These are phyloP conservation scores for Agriopis leucophaearia DNA, from an alignment of 2,888 invertebrate genomes.

Conservation along the genomic window DNA sequence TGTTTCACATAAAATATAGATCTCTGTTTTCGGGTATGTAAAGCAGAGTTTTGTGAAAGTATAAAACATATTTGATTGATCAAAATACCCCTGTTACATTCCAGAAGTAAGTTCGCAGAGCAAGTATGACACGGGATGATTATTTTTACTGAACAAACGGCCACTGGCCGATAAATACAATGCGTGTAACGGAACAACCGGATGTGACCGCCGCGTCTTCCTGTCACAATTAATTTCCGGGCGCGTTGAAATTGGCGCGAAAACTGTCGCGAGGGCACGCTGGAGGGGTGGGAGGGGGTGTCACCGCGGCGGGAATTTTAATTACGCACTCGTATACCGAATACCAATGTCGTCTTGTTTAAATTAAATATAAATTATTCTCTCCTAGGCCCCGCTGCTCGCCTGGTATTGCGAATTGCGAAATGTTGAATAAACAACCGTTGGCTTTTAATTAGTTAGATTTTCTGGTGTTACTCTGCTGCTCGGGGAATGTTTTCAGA, in stretches of 20 bases:
- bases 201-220: slow-evolving; percentile 85
- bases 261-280: slow-evolving; percentile 79
- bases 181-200: slow-evolving; percentile 78
- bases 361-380: slow-evolving; percentile 87
- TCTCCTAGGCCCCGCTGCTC: slow-evolving; percentile 81
- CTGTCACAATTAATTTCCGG: slow-evolving; percentile 87
- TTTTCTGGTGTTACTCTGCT: slow-evolving; percentile 60
- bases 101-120: slow-evolving; percentile 10
- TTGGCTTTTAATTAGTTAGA: slow-evolving; percentile 77
- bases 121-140: slow-evolving; percentile 51
- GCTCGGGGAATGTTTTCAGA: slow-evolving; percentile 39
- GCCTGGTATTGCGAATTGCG: slow-evolving; percentile 80
- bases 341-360: slow-evolving; percentile 87
- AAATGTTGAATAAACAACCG: slow-evolving; percentile 80
- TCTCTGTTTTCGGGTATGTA: too few relatives aligned
- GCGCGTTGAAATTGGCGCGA: slow-evolving; percentile 87
- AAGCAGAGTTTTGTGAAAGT: not conserved
- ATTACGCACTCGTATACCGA: slow-evolving; percentile 86
- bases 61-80: not conserved
- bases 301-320: slow-evolving; percentile 83
- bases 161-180: slow-evolving; percentile 66
- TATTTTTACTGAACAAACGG: slow-evolving; percentile 57
- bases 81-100: slow-evolving; percentile 17
- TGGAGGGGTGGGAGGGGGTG: slow-evolving; percentile 58
- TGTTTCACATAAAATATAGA: too few relatives aligned